Evolutionary conservation across 1,140 invertebrate species (phyloP).

Genomic region (Conopomorpha cramerella): DNA sequence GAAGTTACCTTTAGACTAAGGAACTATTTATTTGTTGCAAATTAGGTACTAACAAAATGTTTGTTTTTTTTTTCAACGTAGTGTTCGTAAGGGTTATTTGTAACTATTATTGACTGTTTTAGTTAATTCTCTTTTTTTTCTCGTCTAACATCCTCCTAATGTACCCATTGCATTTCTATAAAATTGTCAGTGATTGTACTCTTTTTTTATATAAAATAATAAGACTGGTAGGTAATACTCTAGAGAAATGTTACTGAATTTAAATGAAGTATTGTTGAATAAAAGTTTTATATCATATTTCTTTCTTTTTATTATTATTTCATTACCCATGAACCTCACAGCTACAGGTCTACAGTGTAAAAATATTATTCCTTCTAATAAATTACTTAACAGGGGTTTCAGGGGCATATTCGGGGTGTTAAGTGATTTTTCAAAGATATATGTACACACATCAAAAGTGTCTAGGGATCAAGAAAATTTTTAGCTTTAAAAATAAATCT

Average conservation of each 20-base stretch:
- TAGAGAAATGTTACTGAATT: conserved; percentile 39
- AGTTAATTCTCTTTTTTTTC: conserved; percentile 3
- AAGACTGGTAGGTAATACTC: conserved; percentile 57
- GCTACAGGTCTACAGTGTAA: not conserved
- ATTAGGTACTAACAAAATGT: conserved; percentile 20
- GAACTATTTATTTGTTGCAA: conserved; percentile 50
- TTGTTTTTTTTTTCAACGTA: conserved; percentile 14
- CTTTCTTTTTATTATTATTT: conserved; percentile 11
- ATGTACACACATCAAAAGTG: too few relatives aligned
- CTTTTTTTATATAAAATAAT: conserved; percentile 54
- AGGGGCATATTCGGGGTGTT: too few relatives aligned
- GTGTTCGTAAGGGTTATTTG: conserved; percentile 6
- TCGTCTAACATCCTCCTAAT: conserved; percentile 7
- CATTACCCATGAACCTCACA: conserved; percentile 1
- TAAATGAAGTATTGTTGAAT: conserved; percentile 28
- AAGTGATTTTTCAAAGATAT: too few relatives aligned
- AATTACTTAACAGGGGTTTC: too few relatives aligned
- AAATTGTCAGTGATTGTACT: conserved; percentile 36
- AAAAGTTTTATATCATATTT: conserved; percentile 24
- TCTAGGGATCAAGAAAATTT: too few relatives aligned
- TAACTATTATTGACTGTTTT: not conserved
- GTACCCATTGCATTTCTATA: conserved; percentile 41
- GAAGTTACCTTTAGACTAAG: conserved; percentile 52
- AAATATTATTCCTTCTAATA: too few relatives aligned
- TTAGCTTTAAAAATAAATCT: too few relatives aligned